Evolutionary conservation across 1,140 invertebrate genomes (phyloP).

Genomic region (Panagrolaimus sp.): DNA sequence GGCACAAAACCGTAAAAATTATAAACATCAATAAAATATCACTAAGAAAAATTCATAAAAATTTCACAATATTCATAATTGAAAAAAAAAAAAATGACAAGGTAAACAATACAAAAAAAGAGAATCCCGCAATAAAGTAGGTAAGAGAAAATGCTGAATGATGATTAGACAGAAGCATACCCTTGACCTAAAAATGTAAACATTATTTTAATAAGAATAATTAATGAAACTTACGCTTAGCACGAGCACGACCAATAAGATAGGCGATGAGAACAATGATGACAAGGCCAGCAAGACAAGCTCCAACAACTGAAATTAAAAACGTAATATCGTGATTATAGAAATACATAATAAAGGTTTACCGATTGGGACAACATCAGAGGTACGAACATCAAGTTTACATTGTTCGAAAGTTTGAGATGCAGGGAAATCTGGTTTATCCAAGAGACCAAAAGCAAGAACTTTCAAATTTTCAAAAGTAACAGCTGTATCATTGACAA

Average conservation of each 20-base stretch:
- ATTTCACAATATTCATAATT: no score
- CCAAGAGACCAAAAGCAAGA: conserved; percentile 28
- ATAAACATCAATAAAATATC: no score
- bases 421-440: conserved; percentile 24
- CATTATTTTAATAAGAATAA: no score
- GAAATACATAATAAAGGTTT: no score
- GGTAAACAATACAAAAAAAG: no score
- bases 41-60: no score
- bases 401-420: conserved; percentile 65
- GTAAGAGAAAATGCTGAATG: no score
- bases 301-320: conserved; percentile 72
- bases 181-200: conserved; percentile 63
- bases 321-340: no score
- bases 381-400: conserved; percentile 66
- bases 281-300: conserved; percentile 77
- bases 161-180: conserved; percentile 74
- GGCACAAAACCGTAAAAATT: no score
- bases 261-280: conserved; percentile 83
- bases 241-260: conserved; percentile 76
- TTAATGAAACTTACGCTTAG: conserved; percentile 62
- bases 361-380: conserved; percentile 83
- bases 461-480: conserved; percentile 29
- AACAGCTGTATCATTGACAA: conserved; percentile 26
- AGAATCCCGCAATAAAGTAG: no score
- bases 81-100: no score